Evolutionary conservation across 2,888 invertebrate species (phyloP).

Genomic region (Tachystola acroxantha): DNA sequence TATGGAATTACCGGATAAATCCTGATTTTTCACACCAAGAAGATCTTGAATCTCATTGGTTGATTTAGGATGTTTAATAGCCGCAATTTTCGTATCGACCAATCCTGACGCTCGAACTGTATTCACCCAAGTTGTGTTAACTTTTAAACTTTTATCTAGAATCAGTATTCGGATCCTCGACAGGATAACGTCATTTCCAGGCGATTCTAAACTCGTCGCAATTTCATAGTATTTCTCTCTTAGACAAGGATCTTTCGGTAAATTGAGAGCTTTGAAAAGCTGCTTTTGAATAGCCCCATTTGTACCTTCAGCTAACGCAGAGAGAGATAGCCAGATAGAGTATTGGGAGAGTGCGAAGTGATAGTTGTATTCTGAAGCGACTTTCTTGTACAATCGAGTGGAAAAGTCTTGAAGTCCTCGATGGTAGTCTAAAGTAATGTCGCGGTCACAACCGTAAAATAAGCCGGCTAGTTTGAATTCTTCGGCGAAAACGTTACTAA

Average conservation of each 20-base stretch:
- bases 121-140: slow-evolving; percentile 18
- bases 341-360: slow-evolving; percentile 29
- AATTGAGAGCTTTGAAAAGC: slow-evolving; percentile 18
- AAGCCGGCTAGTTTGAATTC: background rate
- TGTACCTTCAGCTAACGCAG: slow-evolving; percentile 29
- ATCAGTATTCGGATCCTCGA: slow-evolving; percentile 17
- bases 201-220: slow-evolving; percentile 21
- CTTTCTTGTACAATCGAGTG: slow-evolving; percentile 12
- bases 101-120: slow-evolving; percentile 10
- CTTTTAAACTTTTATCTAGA: slow-evolving; percentile 16
- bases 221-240: slow-evolving; percentile 25
- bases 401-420: slow-evolving; percentile 11
- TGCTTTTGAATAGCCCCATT: slow-evolving; percentile 16
- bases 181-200: slow-evolving; percentile 21
- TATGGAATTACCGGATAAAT: slow-evolving; percentile 15
- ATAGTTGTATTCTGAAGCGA: slow-evolving; percentile 9
- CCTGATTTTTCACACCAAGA: slow-evolving; percentile 8
- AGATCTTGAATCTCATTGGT: slow-evolving; percentile 12
- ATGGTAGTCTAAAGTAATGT: slow-evolving; percentile 11
- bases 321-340: slow-evolving; percentile 27
- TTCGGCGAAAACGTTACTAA: background rate
- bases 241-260: slow-evolving; percentile 24
- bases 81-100: slow-evolving; percentile 11
- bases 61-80: slow-evolving; percentile 17
- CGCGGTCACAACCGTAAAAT: slow-evolving; percentile 8